Conservation (phyloP, 2,113 vertebrate genomes). For the Otus sunia region DNA sequence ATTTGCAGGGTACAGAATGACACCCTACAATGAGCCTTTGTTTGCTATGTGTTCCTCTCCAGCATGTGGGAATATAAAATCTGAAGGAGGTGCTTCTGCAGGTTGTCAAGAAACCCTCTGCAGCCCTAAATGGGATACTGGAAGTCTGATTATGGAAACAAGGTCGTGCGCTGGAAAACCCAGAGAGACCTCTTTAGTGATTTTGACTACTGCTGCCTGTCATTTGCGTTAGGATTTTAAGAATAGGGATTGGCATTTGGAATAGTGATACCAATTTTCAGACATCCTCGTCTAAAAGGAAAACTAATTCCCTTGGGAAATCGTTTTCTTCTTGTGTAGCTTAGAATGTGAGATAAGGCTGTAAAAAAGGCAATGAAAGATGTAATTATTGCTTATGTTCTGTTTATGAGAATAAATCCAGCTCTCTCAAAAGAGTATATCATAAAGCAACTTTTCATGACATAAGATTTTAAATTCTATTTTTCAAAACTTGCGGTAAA, state of each 20-base stretch:
- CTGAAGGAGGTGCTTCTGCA: not conserved
- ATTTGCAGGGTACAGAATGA: not conserved
- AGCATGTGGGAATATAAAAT: not conserved
- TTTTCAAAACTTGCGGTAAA: not conserved
- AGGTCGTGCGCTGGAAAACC: not conserved
- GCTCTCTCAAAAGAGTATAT: not conserved
- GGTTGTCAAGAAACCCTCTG: conserved; percentile 12
- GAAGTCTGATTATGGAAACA: conserved; percentile 36
- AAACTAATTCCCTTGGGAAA: conserved; percentile 21
- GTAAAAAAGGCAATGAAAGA: not conserved
- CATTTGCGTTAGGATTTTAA: conserved; percentile 16
- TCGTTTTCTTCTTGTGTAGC: conserved; percentile 6
- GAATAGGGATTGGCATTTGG: conserved; percentile 4
- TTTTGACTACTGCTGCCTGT: conserved; percentile 44
- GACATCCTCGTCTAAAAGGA: not conserved
- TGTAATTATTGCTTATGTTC: not conserved
- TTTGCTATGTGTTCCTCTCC: not conserved
- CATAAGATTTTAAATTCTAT: not conserved
- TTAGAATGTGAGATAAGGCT: conserved; percentile 27
- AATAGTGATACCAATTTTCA: conserved; percentile 37
- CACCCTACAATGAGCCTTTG: not conserved
- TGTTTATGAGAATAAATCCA: not conserved
- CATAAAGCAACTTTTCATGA: not conserved
- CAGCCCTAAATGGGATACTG: not conserved
- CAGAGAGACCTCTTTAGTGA: conserved; percentile 20